A percentile compares a stretch with the other conserved stretches of the same genome.
phyloP scores from a whole-genome alignment of 2,113 vertebrate species.

The Rhinoderma darwinii region DNA sequence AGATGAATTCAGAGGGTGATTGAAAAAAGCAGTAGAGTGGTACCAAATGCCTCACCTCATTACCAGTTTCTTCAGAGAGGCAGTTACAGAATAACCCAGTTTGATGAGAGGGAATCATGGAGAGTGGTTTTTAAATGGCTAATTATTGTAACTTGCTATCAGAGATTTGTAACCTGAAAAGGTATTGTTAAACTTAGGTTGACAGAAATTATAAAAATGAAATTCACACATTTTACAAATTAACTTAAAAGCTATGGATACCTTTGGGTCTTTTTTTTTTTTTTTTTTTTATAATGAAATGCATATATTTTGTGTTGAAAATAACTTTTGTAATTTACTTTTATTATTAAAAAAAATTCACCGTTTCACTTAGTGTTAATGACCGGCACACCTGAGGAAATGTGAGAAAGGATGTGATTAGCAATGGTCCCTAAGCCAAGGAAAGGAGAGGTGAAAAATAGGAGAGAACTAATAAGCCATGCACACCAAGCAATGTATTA shows the following conservation, averaged over 20 bases:
- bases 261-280: background rate
- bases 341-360: too few relatives aligned
- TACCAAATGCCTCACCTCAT: slow-evolving; percentile 52
- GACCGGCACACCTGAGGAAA: slow-evolving; percentile 18
- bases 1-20: slow-evolving; percentile 56
- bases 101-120: slow-evolving; percentile 51
- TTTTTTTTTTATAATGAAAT: too few relatives aligned
- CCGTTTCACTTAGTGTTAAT: too few relatives aligned
- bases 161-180: slow-evolving; percentile 36
- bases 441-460: slow-evolving; percentile 42
- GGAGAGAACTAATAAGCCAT: slow-evolving; percentile 2
- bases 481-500: background rate
- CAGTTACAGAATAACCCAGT: slow-evolving; percentile 51
- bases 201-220: slow-evolving; percentile 6
- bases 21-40: slow-evolving; percentile 55
- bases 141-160: slow-evolving; percentile 56
- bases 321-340: too few relatives aligned
- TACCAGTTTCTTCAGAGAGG: slow-evolving; percentile 32
- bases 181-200: slow-evolving; percentile 3
- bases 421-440: background rate
- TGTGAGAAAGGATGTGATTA: slow-evolving; percentile 50
- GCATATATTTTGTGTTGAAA: too few relatives aligned
- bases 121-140: slow-evolving; percentile 42
- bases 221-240: slow-evolving; percentile 11
- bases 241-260: too few relatives aligned